Conservation (phyloP, 23 tunicate species). For the Clavelina lepadiformis region DNA sequence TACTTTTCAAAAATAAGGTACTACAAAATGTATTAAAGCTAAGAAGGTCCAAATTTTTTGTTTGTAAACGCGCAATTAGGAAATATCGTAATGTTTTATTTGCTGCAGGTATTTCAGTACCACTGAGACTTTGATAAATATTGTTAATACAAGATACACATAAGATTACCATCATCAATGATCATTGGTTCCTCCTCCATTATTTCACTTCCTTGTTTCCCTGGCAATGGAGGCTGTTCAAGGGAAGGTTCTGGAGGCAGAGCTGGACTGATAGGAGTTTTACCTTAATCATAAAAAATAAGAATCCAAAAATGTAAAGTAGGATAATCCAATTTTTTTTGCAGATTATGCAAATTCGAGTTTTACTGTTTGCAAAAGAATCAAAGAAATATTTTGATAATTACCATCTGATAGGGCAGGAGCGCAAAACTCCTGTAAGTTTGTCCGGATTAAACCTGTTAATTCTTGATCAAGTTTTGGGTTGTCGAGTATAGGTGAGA, state of each 20-base stretch:
- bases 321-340: no score
- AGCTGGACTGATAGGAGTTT: slow-evolving; percentile 4
- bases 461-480: slow-evolving; percentile 73
- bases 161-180: slow-evolving; percentile 50
- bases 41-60: no score
- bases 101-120: no score
- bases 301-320: slow-evolving; percentile 2
- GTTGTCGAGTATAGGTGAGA: slow-evolving; percentile 78
- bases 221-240: slow-evolving; percentile 15
- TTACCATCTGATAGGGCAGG: slow-evolving; percentile 39
- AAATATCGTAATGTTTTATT: no score
- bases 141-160: background rate
- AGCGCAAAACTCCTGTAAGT: slow-evolving; percentile 63
- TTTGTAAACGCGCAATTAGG: no score
- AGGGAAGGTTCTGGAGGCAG: slow-evolving; percentile 18
- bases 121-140: no score
- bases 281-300: background rate
- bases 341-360: no score
- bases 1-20: no score
- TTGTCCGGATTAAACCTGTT: slow-evolving; percentile 46
- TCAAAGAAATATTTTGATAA: background rate
- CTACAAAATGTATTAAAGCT: no score
- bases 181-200: slow-evolving; percentile 83
- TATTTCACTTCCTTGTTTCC: slow-evolving; percentile 36
- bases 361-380: no score